Evolutionary conservation across 2,888 invertebrate species (phyloP), one percentile per base, ranked within the genome.

Genomic region (Sphaerophoria rueppellii): DNA sequence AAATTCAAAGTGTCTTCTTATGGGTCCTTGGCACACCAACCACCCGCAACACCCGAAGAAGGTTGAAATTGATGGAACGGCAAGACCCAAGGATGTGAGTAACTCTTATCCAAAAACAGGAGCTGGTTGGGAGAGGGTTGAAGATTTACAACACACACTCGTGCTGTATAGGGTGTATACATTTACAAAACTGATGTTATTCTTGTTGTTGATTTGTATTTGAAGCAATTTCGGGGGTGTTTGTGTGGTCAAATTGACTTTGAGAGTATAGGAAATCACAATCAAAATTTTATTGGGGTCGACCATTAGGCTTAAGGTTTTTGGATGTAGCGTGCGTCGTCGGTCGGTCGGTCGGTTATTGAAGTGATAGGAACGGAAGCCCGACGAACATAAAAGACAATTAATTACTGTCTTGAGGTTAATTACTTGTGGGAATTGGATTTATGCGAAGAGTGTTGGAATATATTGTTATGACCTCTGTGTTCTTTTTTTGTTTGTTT

Each of bases 381-480:
- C 48, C 35, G 14, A 63, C 35, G 35, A 12, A 65, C 50, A 46
- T 63, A 50, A 67, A 69, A 14, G 50, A 35, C 65, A 60, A 76
- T 85, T 76, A 85, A 80, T 85, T 85, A 63, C 63, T 71, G 76
- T 73, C 77, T 81, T 70, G 74, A 81, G 81, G 81, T 85, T 85
- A 77, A 85, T 80, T 81, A 81, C 70, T 85, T 81, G 65, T 70
- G 76, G 76, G 46, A 67, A 2, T 24, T 24, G 61, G 61, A 69
- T 80, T 58, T 58, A 43, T 43, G 12, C 9, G 37, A 6, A 11
- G 37, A 40, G 14, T 54, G 43, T 61, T 48, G 40, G 12, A 4
- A 32, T 32, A 46, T 48, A 35, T 14, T 16, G 24, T 58, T 73
- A 69, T 73, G 85, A 70, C 63, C 73, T 77, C 65, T 75, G 43